Evolutionary conservation across 2,888 invertebrate species (phyloP).

Genomic region (Protonemura montana): DNA sequence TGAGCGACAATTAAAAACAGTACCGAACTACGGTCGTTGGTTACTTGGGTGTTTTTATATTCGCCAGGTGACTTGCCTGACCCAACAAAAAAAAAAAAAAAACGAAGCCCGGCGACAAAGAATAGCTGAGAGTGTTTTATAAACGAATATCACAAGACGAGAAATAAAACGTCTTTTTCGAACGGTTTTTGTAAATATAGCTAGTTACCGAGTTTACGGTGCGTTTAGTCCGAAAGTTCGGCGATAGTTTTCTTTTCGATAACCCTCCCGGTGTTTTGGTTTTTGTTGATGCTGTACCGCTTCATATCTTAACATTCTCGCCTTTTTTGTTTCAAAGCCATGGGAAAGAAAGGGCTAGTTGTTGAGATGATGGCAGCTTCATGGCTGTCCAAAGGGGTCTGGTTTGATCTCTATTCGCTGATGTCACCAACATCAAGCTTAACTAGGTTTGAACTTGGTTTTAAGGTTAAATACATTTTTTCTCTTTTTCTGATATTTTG

Average conservation of each 20-base stretch:
- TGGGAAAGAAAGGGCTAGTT: not conserved
- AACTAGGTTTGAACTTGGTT: too few species aligned
- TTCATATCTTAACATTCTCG: not conserved
- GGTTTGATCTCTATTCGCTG: not conserved
- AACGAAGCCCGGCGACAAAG: not conserved
- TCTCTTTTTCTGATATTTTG: too few species aligned
- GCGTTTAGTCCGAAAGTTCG: not conserved
- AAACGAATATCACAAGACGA: not conserved
- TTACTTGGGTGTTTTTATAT: constrained; percentile 16
- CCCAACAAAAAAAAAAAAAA: not conserved
- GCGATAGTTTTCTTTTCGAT: not conserved
- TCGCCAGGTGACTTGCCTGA: not conserved
- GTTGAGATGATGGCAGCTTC: not conserved
- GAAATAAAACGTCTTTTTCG: not conserved
- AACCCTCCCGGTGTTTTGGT: not conserved
- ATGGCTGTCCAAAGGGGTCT: not conserved
- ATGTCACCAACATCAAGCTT: too few species aligned
- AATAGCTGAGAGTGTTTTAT: not conserved
- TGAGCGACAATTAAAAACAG: constrained; percentile 28
- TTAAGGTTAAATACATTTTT: too few species aligned
- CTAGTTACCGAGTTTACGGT: not conserved
- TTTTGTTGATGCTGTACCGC: not conserved
- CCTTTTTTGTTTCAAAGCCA: not conserved
- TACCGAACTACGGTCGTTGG: not conserved
- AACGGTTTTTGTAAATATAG: not conserved